These are phyloP conservation scores for Alcedo quadribrachys DNA, from an alignment of 2,797 vertebrate species.

Conservation along the genomic window DNA sequence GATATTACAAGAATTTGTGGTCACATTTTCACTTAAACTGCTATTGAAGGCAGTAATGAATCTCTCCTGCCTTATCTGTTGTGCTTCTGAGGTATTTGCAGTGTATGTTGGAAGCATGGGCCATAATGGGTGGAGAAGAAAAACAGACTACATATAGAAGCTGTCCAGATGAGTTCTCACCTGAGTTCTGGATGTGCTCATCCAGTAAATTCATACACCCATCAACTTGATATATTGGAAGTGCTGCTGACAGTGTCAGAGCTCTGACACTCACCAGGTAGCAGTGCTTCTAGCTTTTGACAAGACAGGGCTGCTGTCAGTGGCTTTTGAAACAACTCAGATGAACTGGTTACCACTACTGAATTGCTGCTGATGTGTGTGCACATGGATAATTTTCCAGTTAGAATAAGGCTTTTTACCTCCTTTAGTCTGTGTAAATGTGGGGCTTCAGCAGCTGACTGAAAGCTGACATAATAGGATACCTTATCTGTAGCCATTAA, in stretches of 20 bases:
- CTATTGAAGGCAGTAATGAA: not conserved
- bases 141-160: not conserved
- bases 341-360: not conserved
- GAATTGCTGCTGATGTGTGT: not conserved
- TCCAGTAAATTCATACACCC: not conserved
- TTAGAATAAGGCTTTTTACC: not conserved
- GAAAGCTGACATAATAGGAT: not conserved
- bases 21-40: not conserved
- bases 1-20: not conserved
- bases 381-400: not conserved
- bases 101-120: not conserved
- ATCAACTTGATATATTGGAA: not conserved
- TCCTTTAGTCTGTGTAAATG: not conserved
- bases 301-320: not conserved
- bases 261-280: not conserved
- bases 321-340: not conserved
- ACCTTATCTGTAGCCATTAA: not conserved
- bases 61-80: not conserved
- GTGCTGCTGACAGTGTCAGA: not conserved
- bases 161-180: not conserved
- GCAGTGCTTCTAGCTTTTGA: not conserved
- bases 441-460: not conserved
- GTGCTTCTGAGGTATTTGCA: not conserved
- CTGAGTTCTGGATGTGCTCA: not conserved
- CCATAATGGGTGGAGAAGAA: not conserved